Evolutionary conservation across 2,113 vertebrate genomes (phyloP).

Genomic region (Aythya baeri): DNA sequence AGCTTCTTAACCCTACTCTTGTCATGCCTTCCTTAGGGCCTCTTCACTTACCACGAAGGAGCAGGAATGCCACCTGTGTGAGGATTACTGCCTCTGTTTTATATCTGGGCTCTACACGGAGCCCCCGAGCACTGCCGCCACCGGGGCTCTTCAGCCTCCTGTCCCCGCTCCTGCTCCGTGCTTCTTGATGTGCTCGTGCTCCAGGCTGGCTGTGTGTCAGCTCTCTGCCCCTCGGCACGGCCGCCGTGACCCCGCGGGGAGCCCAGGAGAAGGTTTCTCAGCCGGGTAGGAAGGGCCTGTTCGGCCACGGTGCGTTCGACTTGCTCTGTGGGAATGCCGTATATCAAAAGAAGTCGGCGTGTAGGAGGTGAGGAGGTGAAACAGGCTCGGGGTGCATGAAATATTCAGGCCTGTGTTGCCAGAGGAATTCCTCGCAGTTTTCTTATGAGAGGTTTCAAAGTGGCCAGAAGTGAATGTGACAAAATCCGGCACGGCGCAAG

Average conservation of each 20-base stretch:
- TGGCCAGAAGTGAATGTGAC: neutral
- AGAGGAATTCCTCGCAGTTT: neutral
- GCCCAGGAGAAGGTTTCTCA: neutral
- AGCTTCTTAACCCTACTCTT: no score
- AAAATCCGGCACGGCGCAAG: neutral
- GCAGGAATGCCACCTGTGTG: neutral
- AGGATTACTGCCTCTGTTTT: neutral
- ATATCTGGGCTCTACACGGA: neutral
- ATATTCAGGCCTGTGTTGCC: neutral
- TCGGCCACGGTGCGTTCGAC: neutral
- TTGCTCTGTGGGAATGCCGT: neutral
- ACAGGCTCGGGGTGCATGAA: neutral
- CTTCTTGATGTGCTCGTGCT: neutral
- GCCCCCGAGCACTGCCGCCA: neutral
- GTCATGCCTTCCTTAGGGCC: neutral
- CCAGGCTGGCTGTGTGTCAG: neutral
- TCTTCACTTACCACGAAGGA: neutral
- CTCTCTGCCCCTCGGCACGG: neutral
- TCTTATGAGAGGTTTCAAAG: neutral
- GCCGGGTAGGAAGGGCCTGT: neutral
- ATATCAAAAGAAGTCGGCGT: neutral
- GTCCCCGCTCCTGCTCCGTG: rapidly evolving
- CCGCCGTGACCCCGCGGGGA: neutral
- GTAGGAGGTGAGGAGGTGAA: neutral
- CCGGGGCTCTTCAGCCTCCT: neutral